Evolutionary conservation across 1,140 invertebrate genomes (phyloP), one percentile per base, ranked within the genome.

Genomic region (Zaprionus kolodkinae): DNA sequence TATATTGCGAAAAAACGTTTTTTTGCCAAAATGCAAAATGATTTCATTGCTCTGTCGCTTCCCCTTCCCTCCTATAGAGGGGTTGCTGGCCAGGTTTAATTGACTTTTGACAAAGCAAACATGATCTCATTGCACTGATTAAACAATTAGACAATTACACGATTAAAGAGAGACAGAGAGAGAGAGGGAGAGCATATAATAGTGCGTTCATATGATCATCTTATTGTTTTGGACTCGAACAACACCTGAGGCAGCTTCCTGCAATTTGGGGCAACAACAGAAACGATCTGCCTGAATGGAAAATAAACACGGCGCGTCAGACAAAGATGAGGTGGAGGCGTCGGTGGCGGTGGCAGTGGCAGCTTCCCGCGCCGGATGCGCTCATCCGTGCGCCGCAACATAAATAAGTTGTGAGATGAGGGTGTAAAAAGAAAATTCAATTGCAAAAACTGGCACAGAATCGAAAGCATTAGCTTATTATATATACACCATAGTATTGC

Each of bases 391-490:
- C 72, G 65, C 55, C 60, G 79, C 63, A 73, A 80, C 80, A 77
- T 87, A 88, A 88, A 87, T 87, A 88, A 89, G 78, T 76, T 88
- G 67, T 66, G 72, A 64, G 78, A 64, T 85, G 21, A 5, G 70
- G 69, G 70, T 90, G 86, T 90, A 85, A 89, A 91, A 84, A 85
- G 78, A 91, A 91, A 84, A 75, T 90, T 91, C 57, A 82, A 91
- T 91, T 87, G 80, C 86, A 84, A 85, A 91, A 83, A 78, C 61
- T 48, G 55, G 80, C 15, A 66, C 33, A 72, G 48, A 66, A 50
- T 21, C 45, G 45, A 50, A 50, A 50, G 45, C 45, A 21, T 50
- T 50, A 50, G 45, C 45, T 50, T 50, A 17, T 17, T 21, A 54
- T 55, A 36, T 25, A 55, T 25, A 55, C 52, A 55, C 52, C 55